Evolutionary conservation across 2,113 vertebrate genomes (phyloP).

Genomic region (Ceyx melanurus): DNA sequence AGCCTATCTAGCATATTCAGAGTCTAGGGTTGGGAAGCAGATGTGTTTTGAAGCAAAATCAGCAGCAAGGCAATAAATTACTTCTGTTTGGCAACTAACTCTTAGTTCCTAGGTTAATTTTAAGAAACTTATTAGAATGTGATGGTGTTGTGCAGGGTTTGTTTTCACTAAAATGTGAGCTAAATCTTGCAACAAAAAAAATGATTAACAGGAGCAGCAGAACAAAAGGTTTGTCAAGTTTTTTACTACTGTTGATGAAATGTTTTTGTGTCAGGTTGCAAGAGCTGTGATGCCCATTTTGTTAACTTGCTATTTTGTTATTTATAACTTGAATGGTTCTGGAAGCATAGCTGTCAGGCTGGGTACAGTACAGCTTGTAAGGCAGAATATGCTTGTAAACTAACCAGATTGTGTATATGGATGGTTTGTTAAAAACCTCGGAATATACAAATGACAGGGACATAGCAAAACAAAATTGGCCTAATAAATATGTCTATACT

Average conservation of each 20-base stretch:
- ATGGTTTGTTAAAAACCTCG: not conserved
- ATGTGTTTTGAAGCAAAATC: not conserved
- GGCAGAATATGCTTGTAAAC: not conserved
- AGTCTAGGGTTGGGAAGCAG: not conserved
- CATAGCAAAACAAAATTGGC: not conserved
- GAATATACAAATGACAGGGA: not conserved
- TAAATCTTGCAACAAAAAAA: not conserved
- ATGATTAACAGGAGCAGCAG: not conserved
- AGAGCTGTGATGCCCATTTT: not conserved
- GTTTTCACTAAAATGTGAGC: not conserved
- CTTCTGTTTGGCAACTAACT: not conserved
- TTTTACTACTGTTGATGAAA: not conserved
- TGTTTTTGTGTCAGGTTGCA: not conserved
- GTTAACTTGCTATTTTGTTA: not conserved
- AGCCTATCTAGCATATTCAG: not conserved
- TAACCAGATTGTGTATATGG: not conserved
- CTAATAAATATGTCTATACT: not conserved
- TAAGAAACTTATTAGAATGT: not conserved
- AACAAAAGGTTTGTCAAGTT: not conserved
- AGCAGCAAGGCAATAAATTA: not conserved
- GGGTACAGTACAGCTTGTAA: not conserved
- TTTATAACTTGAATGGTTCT: not conserved
- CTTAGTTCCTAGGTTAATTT: not conserved
- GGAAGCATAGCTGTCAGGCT: not conserved
- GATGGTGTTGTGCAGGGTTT: not conserved